Evolutionary conservation across 2,888 invertebrate genomes (phyloP).

Genomic region (Caenorhabditis macrosperma): DNA sequence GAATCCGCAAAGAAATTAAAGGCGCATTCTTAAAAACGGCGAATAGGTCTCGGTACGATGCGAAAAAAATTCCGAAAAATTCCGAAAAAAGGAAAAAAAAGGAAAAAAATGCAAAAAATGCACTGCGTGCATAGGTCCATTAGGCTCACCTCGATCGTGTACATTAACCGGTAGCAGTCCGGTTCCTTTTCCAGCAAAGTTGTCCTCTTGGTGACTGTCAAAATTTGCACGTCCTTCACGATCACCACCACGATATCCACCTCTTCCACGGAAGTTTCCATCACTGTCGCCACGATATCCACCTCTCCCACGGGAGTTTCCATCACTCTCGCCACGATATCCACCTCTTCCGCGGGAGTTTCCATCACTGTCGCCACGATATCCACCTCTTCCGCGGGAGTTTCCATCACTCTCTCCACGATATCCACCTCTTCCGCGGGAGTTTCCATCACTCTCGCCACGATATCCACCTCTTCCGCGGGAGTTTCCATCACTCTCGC

Average conservation of each 20-base stretch:
- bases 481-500: background rate
- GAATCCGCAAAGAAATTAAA: no score
- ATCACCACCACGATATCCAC: background rate
- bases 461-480: background rate
- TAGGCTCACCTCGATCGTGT: background rate
- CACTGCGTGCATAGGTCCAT: no score
- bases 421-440: background rate
- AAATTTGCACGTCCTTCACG: background rate
- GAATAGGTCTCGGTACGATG: no score
- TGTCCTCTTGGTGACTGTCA: background rate
- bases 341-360: background rate
- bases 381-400: background rate
- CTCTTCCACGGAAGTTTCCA: background rate
- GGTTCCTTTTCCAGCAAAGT: background rate
- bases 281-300: background rate
- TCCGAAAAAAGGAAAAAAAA: no score
- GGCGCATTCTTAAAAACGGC: no score
- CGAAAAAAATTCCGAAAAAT: no score
- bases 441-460: background rate
- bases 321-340: background rate
- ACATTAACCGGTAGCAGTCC: conserved; percentile 8
- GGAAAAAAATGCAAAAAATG: no score
- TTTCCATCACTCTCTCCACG: background rate
- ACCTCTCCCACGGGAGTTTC: background rate
- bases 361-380: background rate